Conservation (phyloP, 2,888 invertebrate species). For the Furcula furcula region DNA sequence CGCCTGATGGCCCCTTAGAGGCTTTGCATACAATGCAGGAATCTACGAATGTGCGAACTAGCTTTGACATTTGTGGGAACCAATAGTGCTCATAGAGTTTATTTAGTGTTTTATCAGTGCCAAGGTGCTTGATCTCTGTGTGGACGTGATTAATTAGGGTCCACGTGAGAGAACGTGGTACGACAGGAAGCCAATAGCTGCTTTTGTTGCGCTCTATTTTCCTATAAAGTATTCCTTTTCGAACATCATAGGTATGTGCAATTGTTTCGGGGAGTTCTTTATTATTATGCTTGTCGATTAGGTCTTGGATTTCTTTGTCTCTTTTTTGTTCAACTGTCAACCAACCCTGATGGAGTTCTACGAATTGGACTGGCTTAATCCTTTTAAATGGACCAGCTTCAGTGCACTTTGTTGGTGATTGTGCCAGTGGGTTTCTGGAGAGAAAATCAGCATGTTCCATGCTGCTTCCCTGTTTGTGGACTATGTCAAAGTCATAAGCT, state of each 20-base stretch:
- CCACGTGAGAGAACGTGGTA: slow-evolving; percentile 4
- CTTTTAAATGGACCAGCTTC: neutral
- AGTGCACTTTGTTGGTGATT: neutral
- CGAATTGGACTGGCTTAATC: slow-evolving; percentile 4
- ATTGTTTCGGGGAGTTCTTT: neutral
- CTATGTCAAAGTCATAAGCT: slow-evolving; percentile 7
- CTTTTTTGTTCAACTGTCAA: slow-evolving; percentile 10
- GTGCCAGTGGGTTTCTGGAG: slow-evolving; percentile 10
- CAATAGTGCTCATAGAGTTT: too few species aligned
- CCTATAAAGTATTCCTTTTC: neutral
- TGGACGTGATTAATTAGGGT: neutral
- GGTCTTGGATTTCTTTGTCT: slow-evolving; percentile 2
- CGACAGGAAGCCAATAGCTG: slow-evolving; percentile 1
- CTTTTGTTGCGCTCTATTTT: slow-evolving; percentile 4
- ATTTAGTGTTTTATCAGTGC: slow-evolving; percentile 23
- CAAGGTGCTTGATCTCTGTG: slow-evolving; percentile 13
- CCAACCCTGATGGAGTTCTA: slow-evolving; percentile 6
- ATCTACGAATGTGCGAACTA: too few species aligned
- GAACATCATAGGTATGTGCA: slow-evolving; percentile 2
- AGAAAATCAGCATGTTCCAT: slow-evolving; percentile 11
- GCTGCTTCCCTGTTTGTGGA: slow-evolving; percentile 7
- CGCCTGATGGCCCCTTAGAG: too few species aligned
- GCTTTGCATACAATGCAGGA: too few species aligned
- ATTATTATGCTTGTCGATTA: slow-evolving; percentile 2
- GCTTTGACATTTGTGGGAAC: too few species aligned